Evolutionary conservation across 2,113 vertebrate species (phyloP).

Genomic region (Lanius ludovicianus): DNA sequence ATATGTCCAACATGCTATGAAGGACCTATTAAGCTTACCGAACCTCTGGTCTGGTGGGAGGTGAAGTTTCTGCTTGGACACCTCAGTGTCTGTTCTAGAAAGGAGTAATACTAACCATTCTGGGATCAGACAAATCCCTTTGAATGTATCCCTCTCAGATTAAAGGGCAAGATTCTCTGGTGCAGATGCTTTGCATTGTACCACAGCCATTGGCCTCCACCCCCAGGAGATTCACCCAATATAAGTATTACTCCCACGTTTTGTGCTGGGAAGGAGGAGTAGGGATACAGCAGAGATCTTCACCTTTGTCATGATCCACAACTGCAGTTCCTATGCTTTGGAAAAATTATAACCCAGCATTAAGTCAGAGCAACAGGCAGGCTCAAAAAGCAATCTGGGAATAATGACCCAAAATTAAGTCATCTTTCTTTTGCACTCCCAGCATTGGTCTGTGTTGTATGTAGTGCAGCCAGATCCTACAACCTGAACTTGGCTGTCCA

Average conservation of each 20-base stretch:
- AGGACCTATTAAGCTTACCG: neutral
- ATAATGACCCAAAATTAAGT: neutral
- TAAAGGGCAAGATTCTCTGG: constrained; percentile 41
- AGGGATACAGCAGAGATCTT: neutral
- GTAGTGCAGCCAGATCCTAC: neutral
- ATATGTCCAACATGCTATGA: neutral
- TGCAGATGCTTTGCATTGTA: constrained; percentile 31
- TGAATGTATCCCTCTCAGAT: constrained; percentile 20
- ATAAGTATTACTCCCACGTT: constrained; percentile 16
- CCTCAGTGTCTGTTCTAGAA: constrained; percentile 29
- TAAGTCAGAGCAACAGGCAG: neutral
- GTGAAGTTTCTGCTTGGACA: constrained; percentile 25
- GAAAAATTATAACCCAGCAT: neutral
- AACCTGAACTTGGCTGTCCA: neutral
- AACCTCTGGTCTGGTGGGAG: constrained; percentile 3
- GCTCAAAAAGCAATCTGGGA: neutral
- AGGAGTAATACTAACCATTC: constrained; percentile 1
- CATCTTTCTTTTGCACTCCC: neutral
- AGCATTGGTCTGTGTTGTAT: neutral
- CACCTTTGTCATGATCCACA: neutral
- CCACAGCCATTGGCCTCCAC: neutral
- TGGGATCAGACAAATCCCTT: constrained; percentile 45
- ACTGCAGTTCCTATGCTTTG: neutral
- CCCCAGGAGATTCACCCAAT: constrained; percentile 28
- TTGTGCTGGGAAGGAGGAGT: neutral